Percentiles rank a stretch among this genome's conserved stretches.
These are phyloP conservation scores for Lepidostoma basale DNA, from an alignment of 1,140 invertebrate species.

Conservation along the genomic window DNA sequence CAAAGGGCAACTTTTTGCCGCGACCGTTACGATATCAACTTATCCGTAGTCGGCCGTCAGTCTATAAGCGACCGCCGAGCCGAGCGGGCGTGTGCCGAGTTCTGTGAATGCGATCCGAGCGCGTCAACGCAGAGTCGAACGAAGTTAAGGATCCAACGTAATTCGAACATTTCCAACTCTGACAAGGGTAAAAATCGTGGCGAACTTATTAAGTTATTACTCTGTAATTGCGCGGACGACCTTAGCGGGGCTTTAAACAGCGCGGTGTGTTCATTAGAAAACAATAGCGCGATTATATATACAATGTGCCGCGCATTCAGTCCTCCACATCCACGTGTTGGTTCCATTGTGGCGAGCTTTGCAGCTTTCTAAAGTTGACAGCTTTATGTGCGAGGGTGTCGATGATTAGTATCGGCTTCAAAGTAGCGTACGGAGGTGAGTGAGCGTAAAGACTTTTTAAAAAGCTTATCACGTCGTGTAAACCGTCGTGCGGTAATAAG, in stretches of 20 bases:
- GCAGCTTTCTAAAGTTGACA: constrained; percentile 27
- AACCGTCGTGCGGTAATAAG: background rate
- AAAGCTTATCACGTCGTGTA: constrained; percentile 8
- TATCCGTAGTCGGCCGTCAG: constrained; percentile 14
- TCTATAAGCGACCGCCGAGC: constrained; percentile 31
- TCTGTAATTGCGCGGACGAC: background rate
- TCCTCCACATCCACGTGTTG: constrained; percentile 13
- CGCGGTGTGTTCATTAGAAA: constrained; percentile 26
- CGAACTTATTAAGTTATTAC: constrained; percentile 15
- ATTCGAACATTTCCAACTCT: constrained; percentile 2
- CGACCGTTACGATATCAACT: constrained; percentile 37
- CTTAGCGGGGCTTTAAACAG: constrained; percentile 26
- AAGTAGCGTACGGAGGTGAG: constrained; percentile 3
- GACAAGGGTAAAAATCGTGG: constrained; percentile 2
- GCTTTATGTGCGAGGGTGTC: constrained; percentile 8
- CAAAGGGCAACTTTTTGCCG: constrained; percentile 38
- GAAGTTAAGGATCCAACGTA: background rate
- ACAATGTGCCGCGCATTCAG: constrained; percentile 25
- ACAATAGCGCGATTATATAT: constrained; percentile 30
- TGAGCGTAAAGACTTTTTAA: background rate
- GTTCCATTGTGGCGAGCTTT: constrained; percentile 7
- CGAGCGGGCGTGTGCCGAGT: constrained; percentile 1
- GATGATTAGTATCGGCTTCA: constrained; percentile 7
- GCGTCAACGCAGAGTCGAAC: background rate
- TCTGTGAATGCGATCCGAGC: background rate